These are phyloP conservation scores for Triplophysa bombifrons DNA, from an alignment of 2,797 vertebrate genomes.

Conservation along the genomic window DNA sequence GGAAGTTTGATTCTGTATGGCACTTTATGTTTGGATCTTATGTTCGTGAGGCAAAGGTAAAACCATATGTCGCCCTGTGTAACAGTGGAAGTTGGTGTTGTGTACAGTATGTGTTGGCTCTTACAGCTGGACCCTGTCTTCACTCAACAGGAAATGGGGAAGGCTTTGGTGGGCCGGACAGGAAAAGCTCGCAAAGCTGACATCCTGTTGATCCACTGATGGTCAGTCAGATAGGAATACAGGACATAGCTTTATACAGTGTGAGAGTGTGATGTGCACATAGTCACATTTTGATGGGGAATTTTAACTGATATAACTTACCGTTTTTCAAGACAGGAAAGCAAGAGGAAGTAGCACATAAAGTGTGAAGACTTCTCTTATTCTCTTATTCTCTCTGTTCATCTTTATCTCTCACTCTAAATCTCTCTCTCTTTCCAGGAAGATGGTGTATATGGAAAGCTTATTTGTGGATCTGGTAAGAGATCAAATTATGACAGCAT, in stretches of 20 bases:
- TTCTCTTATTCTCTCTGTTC: neutral
- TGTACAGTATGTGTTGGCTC: conserved; percentile 26
- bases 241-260: conserved; percentile 41
- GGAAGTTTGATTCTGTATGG: neutral
- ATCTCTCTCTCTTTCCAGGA: conserved; percentile 58
- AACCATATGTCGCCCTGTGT: neutral
- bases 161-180: conserved; percentile 75
- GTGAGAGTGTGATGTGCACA: conserved; percentile 5
- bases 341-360: conserved; percentile 47
- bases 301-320: conserved; percentile 48
- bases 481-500: neutral
- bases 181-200: conserved; percentile 77
- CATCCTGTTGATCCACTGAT: conserved; percentile 82
- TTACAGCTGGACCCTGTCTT: conserved; percentile 64
- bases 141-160: conserved; percentile 78
- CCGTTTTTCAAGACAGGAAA: conserved; percentile 54
- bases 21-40: conserved; percentile 3
- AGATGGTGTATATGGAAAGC: conserved; percentile 76
- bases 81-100: conserved; percentile 28
- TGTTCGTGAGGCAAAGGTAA: conserved; percentile 7
- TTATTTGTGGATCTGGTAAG: conserved; percentile 81
- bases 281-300: conserved; percentile 37
- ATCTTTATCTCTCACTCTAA: neutral
- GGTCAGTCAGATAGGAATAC: conserved; percentile 70
- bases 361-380: conserved; percentile 36